Evolutionary conservation across 2,888 invertebrate genomes (phyloP).

Genomic region (Orgyia antiqua): DNA sequence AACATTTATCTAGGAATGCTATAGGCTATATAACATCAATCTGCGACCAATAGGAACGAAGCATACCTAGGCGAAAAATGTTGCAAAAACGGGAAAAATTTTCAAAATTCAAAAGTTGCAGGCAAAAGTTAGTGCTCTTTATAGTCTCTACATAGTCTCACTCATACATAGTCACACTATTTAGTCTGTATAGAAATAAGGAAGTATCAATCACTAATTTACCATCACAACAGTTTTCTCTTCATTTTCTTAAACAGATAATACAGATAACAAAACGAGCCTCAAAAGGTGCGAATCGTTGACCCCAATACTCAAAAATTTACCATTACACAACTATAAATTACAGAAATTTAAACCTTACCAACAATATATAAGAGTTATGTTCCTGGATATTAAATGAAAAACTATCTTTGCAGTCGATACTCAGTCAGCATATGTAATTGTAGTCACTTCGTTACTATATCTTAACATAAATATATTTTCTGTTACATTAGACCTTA

Average conservation of each 20-base stretch:
- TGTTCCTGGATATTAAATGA: background rate
- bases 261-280: conserved; percentile 53
- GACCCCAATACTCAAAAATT: conserved; percentile 46
- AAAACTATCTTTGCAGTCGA: conserved; percentile 7
- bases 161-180: too few relatives aligned
- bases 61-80: too few relatives aligned
- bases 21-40: too few relatives aligned
- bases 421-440: conserved; percentile 18
- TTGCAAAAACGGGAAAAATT: too few relatives aligned
- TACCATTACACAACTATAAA: conserved; percentile 1
- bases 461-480: conserved; percentile 18
- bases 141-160: too few relatives aligned
- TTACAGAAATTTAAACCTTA: conserved; percentile 14
- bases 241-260: conserved; percentile 62
- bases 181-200: too few relatives aligned
- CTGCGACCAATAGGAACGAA: too few relatives aligned
- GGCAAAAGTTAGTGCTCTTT: too few relatives aligned
- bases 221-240: too few relatives aligned
- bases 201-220: too few relatives aligned
- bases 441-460: conserved; percentile 22
- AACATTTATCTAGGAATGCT: too few relatives aligned
- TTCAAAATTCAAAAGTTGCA: too few relatives aligned
- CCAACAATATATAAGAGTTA: fast-evolving
- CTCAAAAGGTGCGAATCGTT: conserved; percentile 66
- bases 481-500: conserved; percentile 6